Evolutionary conservation across 2,113 vertebrate genomes (phyloP), one percentile per base, ranked within the genome.

Genomic region (Aspiorhynchus laticeps): DNA sequence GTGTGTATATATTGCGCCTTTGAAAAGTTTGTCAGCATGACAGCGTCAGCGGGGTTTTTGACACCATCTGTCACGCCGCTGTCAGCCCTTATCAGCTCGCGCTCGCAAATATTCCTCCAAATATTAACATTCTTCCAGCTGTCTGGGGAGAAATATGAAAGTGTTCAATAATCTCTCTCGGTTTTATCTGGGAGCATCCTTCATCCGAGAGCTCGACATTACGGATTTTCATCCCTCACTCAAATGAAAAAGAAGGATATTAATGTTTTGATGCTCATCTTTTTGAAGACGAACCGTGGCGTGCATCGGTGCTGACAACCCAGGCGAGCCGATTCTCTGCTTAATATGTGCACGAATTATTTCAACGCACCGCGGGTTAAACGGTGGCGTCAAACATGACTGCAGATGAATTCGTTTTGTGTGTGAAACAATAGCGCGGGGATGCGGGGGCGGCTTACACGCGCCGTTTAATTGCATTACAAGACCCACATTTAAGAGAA

Each of bases 391-490:
- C 92, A 94, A 92, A 93, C 93, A 85, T 82, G 83, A 87, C 93
- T 85, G 92, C 88, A 90, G 92, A 92, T 93, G 93, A 94, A 94
- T 93, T 93, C 90, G 92, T 94, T 93, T 94, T 93, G 93, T 92
- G 88, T 88, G 69, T 74, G 89, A 87, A 91, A 95, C 94, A 95
- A 95, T 95, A 91, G 93, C 92, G 90, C 88, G 89, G 91, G 92
- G 87, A 91, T 90, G 93, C 85, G 93, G 92, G 94, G 94, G 94
- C 89, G 93, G 94, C 90, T 94, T 93, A 94, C 93, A 94, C 89
- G 93, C 91, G 90, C 92, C 87, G 88, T 94, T 95, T 95, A 95
- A 95, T 95, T 95, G 94, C 95, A 95, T 95, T 95, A 95, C 94
- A 95, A 95, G 95, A 93, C 93, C 94, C 95, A 94, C 94, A 94